Base-by-base conservation (phyloP, 1,140 invertebrate species). In the Vanessa tameamea region DNA sequence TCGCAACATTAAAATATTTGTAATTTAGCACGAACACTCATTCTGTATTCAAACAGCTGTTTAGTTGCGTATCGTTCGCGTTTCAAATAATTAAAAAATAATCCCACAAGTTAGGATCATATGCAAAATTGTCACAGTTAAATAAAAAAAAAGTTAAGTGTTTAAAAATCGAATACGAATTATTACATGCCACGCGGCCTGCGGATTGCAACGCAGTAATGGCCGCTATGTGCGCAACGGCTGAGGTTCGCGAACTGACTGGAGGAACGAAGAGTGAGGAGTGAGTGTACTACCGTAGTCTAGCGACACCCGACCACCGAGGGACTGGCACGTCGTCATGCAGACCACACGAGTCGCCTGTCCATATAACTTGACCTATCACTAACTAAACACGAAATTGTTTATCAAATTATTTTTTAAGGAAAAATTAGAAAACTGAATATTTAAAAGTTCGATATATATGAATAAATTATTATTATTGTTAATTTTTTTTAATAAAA, bases 191-290 rank as follows among this genome's bases (percentile, higher is more conserved):
- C 73, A 75, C 73, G 73, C 73, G 73, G 63, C 51, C n/a, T 53
- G 15, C 51, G 51, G 51, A 31, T 3, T 67, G 14, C 37, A 71
- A 67, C 63, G 47, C n/a, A 20, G 43, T 23, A 66, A 65, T 72
- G 59, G 63, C 55, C 64, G 53, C 37, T 20, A 6, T 53, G 73
- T 75, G 61, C 76, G 69, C 76, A 16, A 59, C 69, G 50, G 47
- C 65, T 59, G 73, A 72, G 76, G 61, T 64, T 68, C 76, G 76
- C 76, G 76, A 23, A 63, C 57, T 55, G 64, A 78, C 76, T 75
- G 72, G 16, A 59, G 63, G 13, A n/a, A 15, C 20, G 50, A 64
- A 59, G 51, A 50, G 15, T 47, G 50, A 64, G 69, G 51, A 63
- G 16, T 65, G 53, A 66, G 12, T 59, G 15, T n/a, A 53, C 15